Evolutionary conservation across 2,888 invertebrate genomes (phyloP).

Genomic region (Siphlonurus alternatus): DNA sequence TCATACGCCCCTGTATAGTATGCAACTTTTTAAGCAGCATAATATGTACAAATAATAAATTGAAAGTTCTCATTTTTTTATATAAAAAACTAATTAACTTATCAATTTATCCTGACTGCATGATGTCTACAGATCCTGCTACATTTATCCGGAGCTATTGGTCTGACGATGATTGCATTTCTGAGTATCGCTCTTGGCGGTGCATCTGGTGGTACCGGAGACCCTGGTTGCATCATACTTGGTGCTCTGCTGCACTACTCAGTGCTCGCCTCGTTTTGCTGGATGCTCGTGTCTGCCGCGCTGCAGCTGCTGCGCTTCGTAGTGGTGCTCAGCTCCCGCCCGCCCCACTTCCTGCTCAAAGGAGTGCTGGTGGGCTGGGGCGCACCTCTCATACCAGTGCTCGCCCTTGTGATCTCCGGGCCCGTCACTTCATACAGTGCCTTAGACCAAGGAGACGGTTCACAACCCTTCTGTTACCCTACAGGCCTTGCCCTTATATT

Average conservation of each 20-base stretch:
- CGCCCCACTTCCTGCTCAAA: constrained; percentile 12
- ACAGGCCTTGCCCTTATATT: constrained; percentile 8
- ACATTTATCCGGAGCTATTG: constrained; percentile 42
- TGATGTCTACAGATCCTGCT: constrained; percentile 39
- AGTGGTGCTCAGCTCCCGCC: constrained; percentile 7
- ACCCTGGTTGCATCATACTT: constrained; percentile 7
- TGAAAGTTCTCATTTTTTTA: too few species aligned
- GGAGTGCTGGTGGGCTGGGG: constrained; percentile 12
- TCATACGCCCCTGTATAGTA: too few species aligned
- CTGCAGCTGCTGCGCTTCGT: constrained; percentile 11
- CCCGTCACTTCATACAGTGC: constrained; percentile 5
- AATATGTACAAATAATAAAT: too few species aligned
- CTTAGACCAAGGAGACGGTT: not conserved
- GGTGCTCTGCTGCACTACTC: constrained; percentile 12
- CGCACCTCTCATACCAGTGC: constrained; percentile 9
- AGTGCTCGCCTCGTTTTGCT: constrained; percentile 12
- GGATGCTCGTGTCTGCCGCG: constrained; percentile 13
- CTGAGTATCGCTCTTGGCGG: not conserved
- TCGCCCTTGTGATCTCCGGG: not conserved
- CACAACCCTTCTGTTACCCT: constrained; percentile 11
- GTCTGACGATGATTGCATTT: constrained; percentile 35
- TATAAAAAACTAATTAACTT: too few species aligned
- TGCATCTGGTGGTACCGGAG: not conserved
- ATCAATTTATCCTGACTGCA: too few species aligned
- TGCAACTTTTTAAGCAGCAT: too few species aligned